Evolutionary conservation across 2,888 invertebrate genomes (phyloP).

Genomic region (Macrophya annulata): DNA sequence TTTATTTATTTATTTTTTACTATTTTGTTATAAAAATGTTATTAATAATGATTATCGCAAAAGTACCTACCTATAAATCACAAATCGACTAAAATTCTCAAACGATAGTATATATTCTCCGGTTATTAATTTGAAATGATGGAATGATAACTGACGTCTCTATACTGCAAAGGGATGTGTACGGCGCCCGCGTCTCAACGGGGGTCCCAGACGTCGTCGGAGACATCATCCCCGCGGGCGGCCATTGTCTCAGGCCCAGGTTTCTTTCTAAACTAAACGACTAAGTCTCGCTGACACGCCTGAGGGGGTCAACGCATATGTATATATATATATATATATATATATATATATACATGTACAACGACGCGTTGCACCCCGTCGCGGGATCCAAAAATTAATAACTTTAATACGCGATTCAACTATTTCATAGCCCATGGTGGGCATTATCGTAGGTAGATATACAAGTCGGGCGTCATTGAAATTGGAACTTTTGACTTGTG

Average conservation of each 20-base stretch:
- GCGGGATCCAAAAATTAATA: slow-evolving; percentile 73
- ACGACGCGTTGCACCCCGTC: slow-evolving; percentile 64
- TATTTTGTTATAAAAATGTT: not conserved
- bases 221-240: slow-evolving; percentile 77
- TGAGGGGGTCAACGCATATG: slow-evolving; percentile 70
- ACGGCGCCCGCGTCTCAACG: slow-evolving; percentile 72
- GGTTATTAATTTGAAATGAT: slow-evolving; percentile 69
- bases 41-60: not conserved
- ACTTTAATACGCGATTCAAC: slow-evolving; percentile 60
- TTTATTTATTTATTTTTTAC: too few relatives aligned
- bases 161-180: slow-evolving; percentile 74
- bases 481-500: not conserved
- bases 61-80: slow-evolving; percentile 25
- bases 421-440: not conserved
- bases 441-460: not conserved
- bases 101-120: not conserved
- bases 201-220: slow-evolving; percentile 77
- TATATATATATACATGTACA: too few relatives aligned
- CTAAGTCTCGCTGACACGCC: slow-evolving; percentile 69
- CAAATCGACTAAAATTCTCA: not conserved
- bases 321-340: too few relatives aligned
- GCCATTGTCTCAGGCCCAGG: slow-evolving; percentile 76
- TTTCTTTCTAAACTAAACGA: slow-evolving; percentile 56
- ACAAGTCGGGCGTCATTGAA: not conserved
- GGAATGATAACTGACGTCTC: slow-evolving; percentile 76